Conservation (phyloP, 2,888 invertebrate species). For the Lamellibrachia columna region DNA sequence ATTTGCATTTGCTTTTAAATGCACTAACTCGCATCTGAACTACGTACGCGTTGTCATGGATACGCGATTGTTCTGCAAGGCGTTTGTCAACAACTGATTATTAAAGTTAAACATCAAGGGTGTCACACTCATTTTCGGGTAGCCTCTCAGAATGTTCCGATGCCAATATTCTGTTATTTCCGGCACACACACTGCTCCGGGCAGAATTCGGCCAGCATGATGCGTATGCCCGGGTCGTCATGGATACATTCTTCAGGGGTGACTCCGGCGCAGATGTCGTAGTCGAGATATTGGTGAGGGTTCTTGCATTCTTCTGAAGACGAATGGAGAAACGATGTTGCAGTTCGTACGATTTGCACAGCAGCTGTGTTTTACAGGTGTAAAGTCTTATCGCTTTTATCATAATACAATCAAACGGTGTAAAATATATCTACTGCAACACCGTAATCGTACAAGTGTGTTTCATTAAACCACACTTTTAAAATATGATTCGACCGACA, state of each 20-base stretch:
- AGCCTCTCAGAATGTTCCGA: background rate
- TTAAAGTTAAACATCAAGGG: background rate
- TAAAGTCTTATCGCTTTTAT: background rate
- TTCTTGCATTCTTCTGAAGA: conserved; percentile 37
- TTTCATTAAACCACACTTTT: too few relatives aligned
- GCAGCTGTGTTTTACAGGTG: too few relatives aligned
- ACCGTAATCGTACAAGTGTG: too few relatives aligned
- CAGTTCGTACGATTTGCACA: background rate
- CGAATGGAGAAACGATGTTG: background rate
- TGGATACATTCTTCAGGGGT: conserved; percentile 31
- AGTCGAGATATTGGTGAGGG: conserved; percentile 39
- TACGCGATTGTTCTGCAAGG: background rate
- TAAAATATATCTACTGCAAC: background rate
- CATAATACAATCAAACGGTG: background rate
- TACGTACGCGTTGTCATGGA: background rate
- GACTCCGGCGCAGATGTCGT: conserved; percentile 37
- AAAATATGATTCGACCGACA: too few relatives aligned
- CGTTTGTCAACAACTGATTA: background rate
- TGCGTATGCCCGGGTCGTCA: conserved; percentile 28
- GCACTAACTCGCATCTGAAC: background rate
- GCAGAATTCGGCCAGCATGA: conserved; percentile 38
- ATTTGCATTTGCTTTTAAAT: background rate
- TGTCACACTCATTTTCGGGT: background rate
- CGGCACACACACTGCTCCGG: conserved; percentile 41
- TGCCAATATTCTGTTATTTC: background rate